A percentile compares a stretch with the other conserved stretches of the same genome.
These are phyloP conservation scores for Leuciscus waleckii DNA, from an alignment of 2,797 vertebrate genomes.

Conservation along the genomic window DNA sequence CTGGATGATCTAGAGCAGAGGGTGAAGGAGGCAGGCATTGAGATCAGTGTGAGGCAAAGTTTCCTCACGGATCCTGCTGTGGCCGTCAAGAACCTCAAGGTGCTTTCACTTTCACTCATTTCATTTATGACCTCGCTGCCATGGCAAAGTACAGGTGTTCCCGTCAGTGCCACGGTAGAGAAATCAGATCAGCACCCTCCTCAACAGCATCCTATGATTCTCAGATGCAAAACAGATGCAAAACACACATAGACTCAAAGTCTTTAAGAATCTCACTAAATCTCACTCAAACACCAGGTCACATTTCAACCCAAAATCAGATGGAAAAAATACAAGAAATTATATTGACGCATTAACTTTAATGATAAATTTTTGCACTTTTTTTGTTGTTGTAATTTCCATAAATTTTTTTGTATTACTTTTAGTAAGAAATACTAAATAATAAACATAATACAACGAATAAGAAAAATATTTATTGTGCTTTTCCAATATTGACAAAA, in stretches of 20 bases:
- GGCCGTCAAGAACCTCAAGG: constrained; percentile 96
- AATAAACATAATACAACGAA: not conserved
- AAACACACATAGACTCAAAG: not conserved
- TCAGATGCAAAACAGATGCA: constrained; percentile 12
- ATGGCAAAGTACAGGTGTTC: constrained; percentile 54
- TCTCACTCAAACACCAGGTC: not conserved
- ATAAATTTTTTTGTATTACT: not conserved
- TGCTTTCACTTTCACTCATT: constrained; percentile 63
- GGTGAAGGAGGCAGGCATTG: constrained; percentile 90
- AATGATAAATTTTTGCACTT: not conserved
- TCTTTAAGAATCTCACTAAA: not conserved
- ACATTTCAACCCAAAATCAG: not conserved
- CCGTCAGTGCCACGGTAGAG: constrained; percentile 13
- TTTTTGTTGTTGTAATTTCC: not conserved
- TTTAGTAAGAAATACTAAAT: not conserved
- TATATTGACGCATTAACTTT: not conserved
- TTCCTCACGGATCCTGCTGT: constrained; percentile 95
- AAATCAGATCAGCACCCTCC: constrained; percentile 34
- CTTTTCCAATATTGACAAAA: not conserved
- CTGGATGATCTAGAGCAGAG: constrained; percentile 93
- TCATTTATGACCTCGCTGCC: constrained; percentile 53
- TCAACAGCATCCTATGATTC: constrained; percentile 14
- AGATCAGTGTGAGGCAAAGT: constrained; percentile 95
- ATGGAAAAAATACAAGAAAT: not conserved
- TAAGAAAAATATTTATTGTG: not conserved